Percentiles rank a stretch among this genome's conserved stretches.
phyloP scores from a whole-genome alignment of 64 coral and sea anemone species.

The Hydrozoanthus tunicans region DNA sequence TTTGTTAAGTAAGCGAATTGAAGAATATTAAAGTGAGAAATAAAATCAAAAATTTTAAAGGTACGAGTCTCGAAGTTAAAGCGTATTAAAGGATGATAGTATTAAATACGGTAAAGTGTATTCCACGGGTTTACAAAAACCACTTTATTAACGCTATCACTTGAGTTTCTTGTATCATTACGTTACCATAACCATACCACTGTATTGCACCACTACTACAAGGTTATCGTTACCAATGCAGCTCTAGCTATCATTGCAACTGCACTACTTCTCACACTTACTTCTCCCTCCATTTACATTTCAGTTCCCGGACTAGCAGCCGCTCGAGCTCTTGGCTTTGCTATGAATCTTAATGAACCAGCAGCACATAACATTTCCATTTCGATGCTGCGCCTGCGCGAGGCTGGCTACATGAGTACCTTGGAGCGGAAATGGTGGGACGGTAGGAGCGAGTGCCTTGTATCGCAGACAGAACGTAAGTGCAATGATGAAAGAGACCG shows the following conservation, averaged over 20 bases:
- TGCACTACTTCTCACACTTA: neutral
- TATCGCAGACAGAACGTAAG: conserved; percentile 25
- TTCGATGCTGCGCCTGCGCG: conserved; percentile 62
- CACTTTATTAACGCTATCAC: too few relatives aligned
- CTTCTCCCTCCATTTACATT: neutral
- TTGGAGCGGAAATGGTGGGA: conserved; percentile 66
- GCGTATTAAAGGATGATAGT: too few relatives aligned
- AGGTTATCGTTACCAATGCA: neutral
- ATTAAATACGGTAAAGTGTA: too few relatives aligned
- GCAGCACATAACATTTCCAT: conserved; percentile 52
- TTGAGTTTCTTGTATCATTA: too few relatives aligned
- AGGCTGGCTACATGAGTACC: conserved; percentile 46
- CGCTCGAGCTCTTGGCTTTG: conserved; percentile 48
- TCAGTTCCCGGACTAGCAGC: conserved; percentile 59
- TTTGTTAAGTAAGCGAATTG: too few relatives aligned
- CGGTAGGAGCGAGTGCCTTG: conserved; percentile 9
- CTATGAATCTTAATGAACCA: conserved; percentile 58
- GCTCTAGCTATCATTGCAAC: neutral
- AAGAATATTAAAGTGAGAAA: too few relatives aligned
- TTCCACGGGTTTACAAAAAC: too few relatives aligned
- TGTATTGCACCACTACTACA: neutral
- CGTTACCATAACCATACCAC: too few relatives aligned
- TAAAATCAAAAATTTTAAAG: too few relatives aligned
- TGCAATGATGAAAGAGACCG: neutral
- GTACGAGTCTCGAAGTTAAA: too few relatives aligned